Evolutionary conservation across 2,888 invertebrate genomes (phyloP).

Genomic region (Zaprionus obscuricornis): DNA sequence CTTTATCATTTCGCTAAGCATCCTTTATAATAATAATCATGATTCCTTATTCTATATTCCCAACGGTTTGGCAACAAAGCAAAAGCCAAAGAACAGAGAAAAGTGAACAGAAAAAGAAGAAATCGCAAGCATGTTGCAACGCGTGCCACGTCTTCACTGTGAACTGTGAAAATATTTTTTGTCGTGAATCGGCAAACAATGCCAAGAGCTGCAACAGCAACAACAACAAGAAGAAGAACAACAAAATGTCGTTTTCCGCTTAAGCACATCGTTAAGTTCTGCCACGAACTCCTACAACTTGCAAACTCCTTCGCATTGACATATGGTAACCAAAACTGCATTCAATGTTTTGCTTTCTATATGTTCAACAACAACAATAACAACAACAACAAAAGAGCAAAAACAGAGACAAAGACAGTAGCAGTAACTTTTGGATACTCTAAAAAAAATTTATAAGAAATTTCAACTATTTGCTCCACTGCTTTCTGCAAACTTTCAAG

Average conservation of each 20-base stretch:
- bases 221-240: constrained; percentile 34
- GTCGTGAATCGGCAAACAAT: constrained; percentile 45
- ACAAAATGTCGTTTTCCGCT: constrained; percentile 72
- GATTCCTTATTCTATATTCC: no score
- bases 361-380: constrained; percentile 52
- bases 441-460: neutral
- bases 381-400: constrained; percentile 6
- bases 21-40: no score
- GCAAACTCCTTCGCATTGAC: constrained; percentile 18
- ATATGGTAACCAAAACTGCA: no score
- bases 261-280: constrained; percentile 71
- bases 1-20: no score
- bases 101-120: no score
- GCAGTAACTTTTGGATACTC: neutral
- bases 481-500: constrained; percentile 19
- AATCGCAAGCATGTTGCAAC: constrained; percentile 4
- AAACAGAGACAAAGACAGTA: constrained; percentile 4
- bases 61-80: constrained; percentile 7
- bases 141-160: constrained; percentile 32
- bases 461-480: neutral
- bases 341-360: constrained; percentile 43
- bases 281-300: constrained; percentile 21
- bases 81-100: no score
- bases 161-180: constrained; percentile 45
- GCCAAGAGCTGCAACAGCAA: constrained; percentile 21